phyloP scores from a whole-genome alignment of 1,140 invertebrate genomes.

The Euura saliciscinereae region DNA sequence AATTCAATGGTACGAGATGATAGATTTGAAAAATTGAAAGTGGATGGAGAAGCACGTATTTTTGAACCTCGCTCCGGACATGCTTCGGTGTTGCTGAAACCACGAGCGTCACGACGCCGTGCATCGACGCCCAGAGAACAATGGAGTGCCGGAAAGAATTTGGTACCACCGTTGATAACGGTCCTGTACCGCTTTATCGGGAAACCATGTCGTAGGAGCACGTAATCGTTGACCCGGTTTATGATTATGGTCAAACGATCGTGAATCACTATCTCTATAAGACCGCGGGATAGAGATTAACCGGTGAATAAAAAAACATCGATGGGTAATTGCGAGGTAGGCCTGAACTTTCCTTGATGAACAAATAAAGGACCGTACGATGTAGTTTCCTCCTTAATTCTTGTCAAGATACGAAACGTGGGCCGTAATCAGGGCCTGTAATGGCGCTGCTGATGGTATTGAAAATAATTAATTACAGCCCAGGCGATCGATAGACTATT shows the following conservation, averaged over 20 bases:
- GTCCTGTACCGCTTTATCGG: background rate
- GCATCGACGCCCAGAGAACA: background rate
- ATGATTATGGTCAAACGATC: background rate
- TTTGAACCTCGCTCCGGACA: background rate
- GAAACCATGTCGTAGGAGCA: background rate
- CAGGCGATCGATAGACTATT: no score
- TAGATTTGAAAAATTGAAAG: no score
- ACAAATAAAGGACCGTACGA: no score
- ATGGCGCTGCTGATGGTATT: no score
- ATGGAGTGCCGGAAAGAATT: background rate
- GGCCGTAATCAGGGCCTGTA: no score
- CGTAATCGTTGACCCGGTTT: background rate
- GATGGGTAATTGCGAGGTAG: no score
- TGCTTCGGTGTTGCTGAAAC: background rate
- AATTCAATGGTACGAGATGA: background rate
- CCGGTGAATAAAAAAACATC: background rate
- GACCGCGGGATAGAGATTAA: background rate
- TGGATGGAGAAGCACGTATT: background rate
- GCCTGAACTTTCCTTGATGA: no score
- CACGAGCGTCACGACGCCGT: background rate
- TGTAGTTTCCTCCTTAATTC: no score
- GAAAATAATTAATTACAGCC: no score
- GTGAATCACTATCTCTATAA: background rate
- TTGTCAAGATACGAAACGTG: no score
- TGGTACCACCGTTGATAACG: slow-evolving; percentile 1